Evolutionary conservation across 2,113 vertebrate genomes (phyloP).

Genomic region (Deroptyus accipitrinus): DNA sequence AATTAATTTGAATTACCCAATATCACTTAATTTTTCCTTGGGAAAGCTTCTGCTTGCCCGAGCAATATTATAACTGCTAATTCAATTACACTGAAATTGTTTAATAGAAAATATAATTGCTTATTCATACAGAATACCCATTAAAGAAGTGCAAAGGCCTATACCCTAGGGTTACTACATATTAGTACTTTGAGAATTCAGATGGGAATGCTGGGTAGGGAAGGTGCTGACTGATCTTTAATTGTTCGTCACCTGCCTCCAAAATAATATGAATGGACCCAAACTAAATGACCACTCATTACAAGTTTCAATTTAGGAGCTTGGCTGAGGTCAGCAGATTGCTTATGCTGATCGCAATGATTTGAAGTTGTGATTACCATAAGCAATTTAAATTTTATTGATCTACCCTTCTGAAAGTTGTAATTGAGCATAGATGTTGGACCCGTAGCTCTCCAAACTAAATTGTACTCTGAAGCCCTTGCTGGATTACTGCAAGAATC

Average conservation of each 20-base stretch:
- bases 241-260: constrained; percentile 81
- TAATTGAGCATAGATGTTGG: constrained; percentile 90
- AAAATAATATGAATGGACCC: constrained; percentile 84
- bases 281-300: constrained; percentile 83
- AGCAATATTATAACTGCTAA: constrained; percentile 85
- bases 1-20: constrained; percentile 82
- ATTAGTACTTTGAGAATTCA: constrained; percentile 80
- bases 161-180: constrained; percentile 74
- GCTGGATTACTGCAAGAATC: constrained; percentile 83
- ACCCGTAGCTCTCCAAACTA: constrained; percentile 78
- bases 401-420: constrained; percentile 90
- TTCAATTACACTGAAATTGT: constrained; percentile 85
- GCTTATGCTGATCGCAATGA: constrained; percentile 92
- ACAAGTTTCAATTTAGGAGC: constrained; percentile 83
- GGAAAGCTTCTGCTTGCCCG: constrained; percentile 83
- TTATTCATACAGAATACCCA: constrained; percentile 85
- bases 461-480: constrained; percentile 80
- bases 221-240: constrained; percentile 78
- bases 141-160: constrained; percentile 79
- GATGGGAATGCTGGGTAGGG: constrained; percentile 67
- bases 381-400: constrained; percentile 99
- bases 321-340: constrained; percentile 91
- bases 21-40: constrained; percentile 82
- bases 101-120: constrained; percentile 89
- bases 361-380: constrained; percentile 95